Conservation (phyloP, 2,113 vertebrate genomes). For the Thalassoma bifasciatum region DNA sequence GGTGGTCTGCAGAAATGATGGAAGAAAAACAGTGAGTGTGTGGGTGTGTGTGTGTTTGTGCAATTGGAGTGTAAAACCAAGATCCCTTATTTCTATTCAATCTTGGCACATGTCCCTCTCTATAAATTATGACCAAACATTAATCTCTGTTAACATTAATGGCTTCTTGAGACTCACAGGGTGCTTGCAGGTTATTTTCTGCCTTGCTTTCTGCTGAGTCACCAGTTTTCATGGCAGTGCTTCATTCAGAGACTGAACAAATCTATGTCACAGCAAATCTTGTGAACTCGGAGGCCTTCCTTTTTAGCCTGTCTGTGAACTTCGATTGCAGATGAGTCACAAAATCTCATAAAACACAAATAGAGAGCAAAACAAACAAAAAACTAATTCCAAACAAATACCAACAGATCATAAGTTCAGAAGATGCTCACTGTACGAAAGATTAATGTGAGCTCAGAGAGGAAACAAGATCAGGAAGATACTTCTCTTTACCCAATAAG, state of each 20-base stretch:
- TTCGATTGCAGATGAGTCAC: not conserved
- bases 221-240: not conserved
- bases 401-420: too few relatives aligned
- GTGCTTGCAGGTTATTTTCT: not conserved
- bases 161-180: not conserved
- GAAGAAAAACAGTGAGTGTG: too few relatives aligned
- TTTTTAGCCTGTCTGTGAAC: slow-evolving; percentile 7
- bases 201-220: not conserved
- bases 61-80: not conserved
- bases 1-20: too few relatives aligned
- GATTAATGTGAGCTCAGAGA: too few relatives aligned
- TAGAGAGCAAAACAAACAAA: too few relatives aligned
- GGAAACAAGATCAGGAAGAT: too few relatives aligned
- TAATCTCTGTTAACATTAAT: not conserved
- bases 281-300: not conserved
- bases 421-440: too few relatives aligned
- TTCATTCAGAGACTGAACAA: not conserved
- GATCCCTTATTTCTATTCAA: not conserved
- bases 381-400: too few relatives aligned
- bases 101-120: not conserved
- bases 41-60: not conserved
- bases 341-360: too few relatives aligned
- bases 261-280: not conserved
- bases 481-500: too few relatives aligned
- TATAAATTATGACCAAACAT: not conserved